phyloP scores from a whole-genome alignment of 2,797 vertebrate genomes.

The Amblyraja radiata region DNA sequence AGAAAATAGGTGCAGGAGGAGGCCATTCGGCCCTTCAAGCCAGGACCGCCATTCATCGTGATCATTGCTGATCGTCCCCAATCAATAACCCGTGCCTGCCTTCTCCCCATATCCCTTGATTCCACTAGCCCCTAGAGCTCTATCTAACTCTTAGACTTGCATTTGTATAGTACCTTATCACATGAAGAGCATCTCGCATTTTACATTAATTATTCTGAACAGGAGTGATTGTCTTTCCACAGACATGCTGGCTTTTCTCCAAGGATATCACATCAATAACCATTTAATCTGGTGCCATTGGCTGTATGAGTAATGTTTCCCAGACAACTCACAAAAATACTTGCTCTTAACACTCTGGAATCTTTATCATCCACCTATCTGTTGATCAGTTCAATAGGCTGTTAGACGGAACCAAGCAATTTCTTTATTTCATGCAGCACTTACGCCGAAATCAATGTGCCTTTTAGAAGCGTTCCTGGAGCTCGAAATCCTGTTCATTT shows the following conservation, averaged over 20 bases:
- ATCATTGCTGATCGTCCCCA: too few species aligned
- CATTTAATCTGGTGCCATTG: not conserved
- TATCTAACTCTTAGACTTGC: not conserved
- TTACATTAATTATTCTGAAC: not conserved
- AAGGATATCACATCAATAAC: not conserved
- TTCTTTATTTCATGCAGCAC: not conserved
- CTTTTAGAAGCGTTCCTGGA: not conserved
- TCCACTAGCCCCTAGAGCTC: too few species aligned
- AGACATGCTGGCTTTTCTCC: not conserved
- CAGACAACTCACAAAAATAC: not conserved
- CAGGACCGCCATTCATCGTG: too few species aligned
- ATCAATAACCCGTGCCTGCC: too few species aligned
- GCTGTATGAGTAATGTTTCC: not conserved
- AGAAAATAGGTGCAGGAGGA: too few species aligned
- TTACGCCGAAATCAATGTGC: not conserved
- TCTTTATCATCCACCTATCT: not conserved
- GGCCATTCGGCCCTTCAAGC: too few species aligned
- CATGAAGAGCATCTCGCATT: not conserved
- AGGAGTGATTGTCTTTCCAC: not conserved
- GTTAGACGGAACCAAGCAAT: not conserved
- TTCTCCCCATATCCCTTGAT: too few species aligned
- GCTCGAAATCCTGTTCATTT: not conserved
- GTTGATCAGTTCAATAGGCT: not conserved
- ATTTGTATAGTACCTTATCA: slow-evolving; percentile 3
- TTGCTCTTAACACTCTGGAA: not conserved